Percentiles rank a stretch among this genome's conserved stretches.
These are phyloP conservation scores for Aspidoscelis tigris DNA, from an alignment of 2,113 vertebrate genomes.

Conservation along the genomic window DNA sequence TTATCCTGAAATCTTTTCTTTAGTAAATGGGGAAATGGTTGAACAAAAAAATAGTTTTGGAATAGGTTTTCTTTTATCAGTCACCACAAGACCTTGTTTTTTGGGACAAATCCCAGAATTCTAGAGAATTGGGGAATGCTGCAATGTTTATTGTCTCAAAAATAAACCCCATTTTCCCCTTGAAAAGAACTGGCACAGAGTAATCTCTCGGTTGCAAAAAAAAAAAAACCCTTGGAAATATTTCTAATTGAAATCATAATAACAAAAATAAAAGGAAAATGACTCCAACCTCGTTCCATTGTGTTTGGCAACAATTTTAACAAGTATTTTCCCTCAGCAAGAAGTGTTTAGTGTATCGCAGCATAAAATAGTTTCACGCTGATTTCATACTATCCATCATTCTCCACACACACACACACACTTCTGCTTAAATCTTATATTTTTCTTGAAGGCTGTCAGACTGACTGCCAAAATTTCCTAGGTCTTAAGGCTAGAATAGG, in stretches of 20 bases:
- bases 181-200: neutral
- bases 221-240: neutral
- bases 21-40: neutral
- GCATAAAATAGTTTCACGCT: neutral
- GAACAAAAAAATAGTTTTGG: neutral
- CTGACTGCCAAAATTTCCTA: neutral
- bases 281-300: constrained; percentile 4
- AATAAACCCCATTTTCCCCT: neutral
- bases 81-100: rapidly evolving
- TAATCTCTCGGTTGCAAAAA: neutral
- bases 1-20: neutral
- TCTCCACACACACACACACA: neutral
- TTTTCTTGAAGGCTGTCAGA: neutral
- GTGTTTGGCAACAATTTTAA: constrained; percentile 6
- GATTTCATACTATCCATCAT: constrained; percentile 11
- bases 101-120: neutral
- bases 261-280: neutral
- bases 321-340: neutral
- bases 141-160: rapidly evolving
- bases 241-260: rapidly evolving
- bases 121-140: neutral
- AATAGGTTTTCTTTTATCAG: neutral
- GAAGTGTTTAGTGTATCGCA: rapidly evolving
- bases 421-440: constrained; percentile 1
- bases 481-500: neutral